phyloP scores from a whole-genome alignment of 2,888 invertebrate genomes.

The Onthophagus sagittarius region DNA sequence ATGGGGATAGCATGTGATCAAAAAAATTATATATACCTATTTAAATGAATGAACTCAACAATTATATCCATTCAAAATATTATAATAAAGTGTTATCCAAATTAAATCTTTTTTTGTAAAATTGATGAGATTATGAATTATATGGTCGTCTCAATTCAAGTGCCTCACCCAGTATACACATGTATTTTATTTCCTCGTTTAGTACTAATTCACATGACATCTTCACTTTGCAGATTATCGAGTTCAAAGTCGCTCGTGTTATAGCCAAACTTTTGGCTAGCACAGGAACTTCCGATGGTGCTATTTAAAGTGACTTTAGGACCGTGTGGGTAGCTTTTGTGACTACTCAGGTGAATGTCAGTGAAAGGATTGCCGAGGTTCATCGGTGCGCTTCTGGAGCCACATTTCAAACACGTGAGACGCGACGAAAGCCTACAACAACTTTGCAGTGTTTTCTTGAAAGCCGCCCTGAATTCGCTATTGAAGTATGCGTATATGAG shows the following conservation, averaged over 20 bases:
- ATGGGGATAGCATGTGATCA: too few species aligned
- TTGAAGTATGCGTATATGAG: conserved; percentile 98
- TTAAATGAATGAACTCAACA: too few species aligned
- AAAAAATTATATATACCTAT: too few species aligned
- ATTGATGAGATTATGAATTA: too few species aligned
- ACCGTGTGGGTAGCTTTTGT: conserved; percentile 38
- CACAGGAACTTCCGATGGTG: conserved; percentile 13
- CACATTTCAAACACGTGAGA: conserved; percentile 45
- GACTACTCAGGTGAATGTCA: conserved; percentile 70
- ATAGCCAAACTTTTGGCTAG: conserved; percentile 40
- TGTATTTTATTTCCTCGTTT: background rate
- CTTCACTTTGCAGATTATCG: conserved; percentile 46
- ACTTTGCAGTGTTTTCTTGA: conserved; percentile 80
- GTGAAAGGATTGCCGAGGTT: conserved; percentile 70
- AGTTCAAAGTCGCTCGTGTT: conserved; percentile 48
- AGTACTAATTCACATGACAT: conserved; percentile 38
- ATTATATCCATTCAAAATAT: too few species aligned
- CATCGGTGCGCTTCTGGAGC: conserved; percentile 51
- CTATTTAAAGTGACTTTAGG: background rate
- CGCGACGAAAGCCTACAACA: conserved; percentile 58
- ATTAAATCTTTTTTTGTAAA: too few species aligned
- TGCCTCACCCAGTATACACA: too few species aligned
- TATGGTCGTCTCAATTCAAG: too few species aligned
- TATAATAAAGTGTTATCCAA: too few species aligned
- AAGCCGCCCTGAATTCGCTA: conserved; percentile 92